phyloP scores from a whole-genome alignment of 2,113 vertebrate species.

The Copsychus sechellarum region DNA sequence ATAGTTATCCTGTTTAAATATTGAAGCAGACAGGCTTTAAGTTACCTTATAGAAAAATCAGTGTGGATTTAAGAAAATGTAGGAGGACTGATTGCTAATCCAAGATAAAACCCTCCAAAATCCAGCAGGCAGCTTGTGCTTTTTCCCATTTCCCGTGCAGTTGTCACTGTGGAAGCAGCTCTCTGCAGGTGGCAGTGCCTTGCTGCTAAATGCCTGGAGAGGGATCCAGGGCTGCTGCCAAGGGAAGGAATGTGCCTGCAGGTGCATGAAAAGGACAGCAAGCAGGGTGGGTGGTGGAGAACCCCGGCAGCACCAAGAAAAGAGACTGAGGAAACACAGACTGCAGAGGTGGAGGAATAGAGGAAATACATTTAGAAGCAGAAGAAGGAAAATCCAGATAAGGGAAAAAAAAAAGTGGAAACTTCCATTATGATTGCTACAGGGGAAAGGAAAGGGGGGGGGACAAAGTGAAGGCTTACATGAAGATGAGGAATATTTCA shows the following conservation, averaged over 20 bases:
- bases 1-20: not conserved
- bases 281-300: not conserved
- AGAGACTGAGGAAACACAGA: not conserved
- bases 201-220: not conserved
- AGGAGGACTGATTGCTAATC: not conserved
- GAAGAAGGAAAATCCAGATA: not conserved
- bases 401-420: not conserved
- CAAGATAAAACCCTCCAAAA: not conserved
- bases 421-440: not conserved
- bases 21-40: not conserved
- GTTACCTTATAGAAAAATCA: not conserved
- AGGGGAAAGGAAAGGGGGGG: not conserved
- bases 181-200: conserved; percentile 47
- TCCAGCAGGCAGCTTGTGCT: not conserved
- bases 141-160: not conserved
- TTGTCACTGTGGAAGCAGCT: not conserved
- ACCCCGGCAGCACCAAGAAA: not conserved
- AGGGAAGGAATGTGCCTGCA: not conserved
- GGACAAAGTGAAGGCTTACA: not conserved
- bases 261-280: not conserved
- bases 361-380: not conserved
- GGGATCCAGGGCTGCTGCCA: not conserved
- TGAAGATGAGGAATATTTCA: not conserved
- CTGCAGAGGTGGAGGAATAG: not conserved
- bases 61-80: not conserved